Evolutionary conservation across 2,888 invertebrate species (phyloP).

Genomic region (Epinotia bilunana): DNA sequence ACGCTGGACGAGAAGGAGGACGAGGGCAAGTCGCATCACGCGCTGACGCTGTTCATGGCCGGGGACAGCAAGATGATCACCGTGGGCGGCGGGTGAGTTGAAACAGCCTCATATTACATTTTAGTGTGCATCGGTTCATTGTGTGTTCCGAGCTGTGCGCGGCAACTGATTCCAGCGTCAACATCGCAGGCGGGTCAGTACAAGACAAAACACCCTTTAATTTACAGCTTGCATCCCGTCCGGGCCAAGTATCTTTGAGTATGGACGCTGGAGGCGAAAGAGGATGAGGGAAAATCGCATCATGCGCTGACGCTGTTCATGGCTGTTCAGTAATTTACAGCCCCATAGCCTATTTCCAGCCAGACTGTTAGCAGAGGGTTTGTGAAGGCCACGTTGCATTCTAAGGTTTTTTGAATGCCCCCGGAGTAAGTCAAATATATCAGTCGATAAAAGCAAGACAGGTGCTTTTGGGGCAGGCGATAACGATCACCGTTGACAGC

Average conservation of each 20-base stretch:
- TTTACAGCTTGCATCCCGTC: neutral
- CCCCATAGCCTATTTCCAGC: too few relatives aligned
- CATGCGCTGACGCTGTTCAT: neutral
- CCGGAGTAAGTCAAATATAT: too few relatives aligned
- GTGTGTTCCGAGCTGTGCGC: neutral
- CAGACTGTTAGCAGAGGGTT: too few relatives aligned
- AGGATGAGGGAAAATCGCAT: neutral
- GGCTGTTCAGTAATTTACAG: too few relatives aligned
- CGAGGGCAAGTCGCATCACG: conserved; percentile 80
- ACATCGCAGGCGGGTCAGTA: neutral
- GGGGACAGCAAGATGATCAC: conserved; percentile 97
- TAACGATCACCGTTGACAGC: too few relatives aligned
- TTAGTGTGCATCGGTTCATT: conserved; percentile 12
- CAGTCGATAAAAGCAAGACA: too few relatives aligned
- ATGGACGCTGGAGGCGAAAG: too few relatives aligned
- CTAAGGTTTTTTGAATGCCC: too few relatives aligned
- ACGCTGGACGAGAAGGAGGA: conserved; percentile 87
- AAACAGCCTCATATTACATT: neutral
- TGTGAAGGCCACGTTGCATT: too few relatives aligned
- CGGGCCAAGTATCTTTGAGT: neutral
- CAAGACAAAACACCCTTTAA: neutral
- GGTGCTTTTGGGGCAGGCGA: too few relatives aligned
- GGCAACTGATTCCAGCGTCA: neutral
- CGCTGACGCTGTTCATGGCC: conserved; percentile 96
- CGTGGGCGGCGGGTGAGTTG: conserved; percentile 96